Evolutionary conservation across 2,797 vertebrate genomes (phyloP), one percentile per base, ranked within the genome.

Genomic region (Leucoraja ocellata): DNA sequence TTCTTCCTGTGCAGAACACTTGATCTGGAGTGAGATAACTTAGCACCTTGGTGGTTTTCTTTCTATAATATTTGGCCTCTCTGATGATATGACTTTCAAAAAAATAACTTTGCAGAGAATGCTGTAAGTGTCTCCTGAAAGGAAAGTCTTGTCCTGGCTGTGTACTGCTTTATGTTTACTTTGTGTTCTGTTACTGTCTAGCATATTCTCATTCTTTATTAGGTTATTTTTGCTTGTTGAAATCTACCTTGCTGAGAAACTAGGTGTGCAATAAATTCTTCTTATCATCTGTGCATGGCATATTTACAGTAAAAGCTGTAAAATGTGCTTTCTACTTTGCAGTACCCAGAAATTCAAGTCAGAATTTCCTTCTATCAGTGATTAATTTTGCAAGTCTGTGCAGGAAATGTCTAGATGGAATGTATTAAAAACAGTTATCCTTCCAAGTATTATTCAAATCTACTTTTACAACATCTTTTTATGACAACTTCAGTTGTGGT

Each of bases 211-310:
- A 54, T 74, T 91, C 23, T 28, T 54, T 76, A 7, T 21, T 92
- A 71, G 71, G 71, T 92, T 92, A 76, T n/a, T 54, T 76, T 74
- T 91, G 90, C 28, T 91, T 74, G 39, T 36, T 54, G 9, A 71
- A 91, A 68, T 23, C 32, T 39, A 74, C 90, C 32, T 91, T 92
- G 90, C 68, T 92, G 46, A 92, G 90, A 71, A 76, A 54, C 71
- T 71, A 74, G 68, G 25, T 54, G 14, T 76, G 39, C 71, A 58
- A 71, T 36, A 74, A n/a, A 68, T 92, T 92, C 68, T 76, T 54
- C 76, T 28, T n/a, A 54, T 65, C 71, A 54, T 13, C 36, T 54
- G 90, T 54, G 28, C 39, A 28, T 58, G 23, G 5, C 23, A 25
- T 73, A 46, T 28, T 92, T 92, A 76, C 71, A 36, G 39, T 76